A percentile compares a stretch with the other conserved stretches of the same genome.
Evolutionary conservation across 2,888 invertebrate genomes (phyloP).

Genomic region (Diarsia brunnea): DNA sequence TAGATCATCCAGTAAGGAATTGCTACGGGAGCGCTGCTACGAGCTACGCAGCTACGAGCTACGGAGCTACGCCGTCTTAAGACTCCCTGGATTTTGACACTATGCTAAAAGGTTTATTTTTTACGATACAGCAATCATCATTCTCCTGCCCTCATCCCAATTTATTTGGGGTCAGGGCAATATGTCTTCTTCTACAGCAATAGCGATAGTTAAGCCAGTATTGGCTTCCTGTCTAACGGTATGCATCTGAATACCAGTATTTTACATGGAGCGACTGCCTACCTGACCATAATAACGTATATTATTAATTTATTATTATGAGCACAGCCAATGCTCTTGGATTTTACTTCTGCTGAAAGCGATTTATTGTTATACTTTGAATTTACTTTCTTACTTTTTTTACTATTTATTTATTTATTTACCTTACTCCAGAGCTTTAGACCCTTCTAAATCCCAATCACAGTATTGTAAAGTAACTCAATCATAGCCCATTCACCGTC

Average conservation of each 20-base stretch:
- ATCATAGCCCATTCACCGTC: slow-evolving; percentile 60
- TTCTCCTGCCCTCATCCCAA: too few species aligned
- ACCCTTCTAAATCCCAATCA: slow-evolving; percentile 28
- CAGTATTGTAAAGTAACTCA: slow-evolving; percentile 57
- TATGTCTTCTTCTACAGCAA: too few species aligned
- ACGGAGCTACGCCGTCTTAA: slow-evolving; percentile 7
- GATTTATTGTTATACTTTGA: neutral
- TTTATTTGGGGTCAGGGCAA: too few species aligned
- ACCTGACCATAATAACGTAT: neutral
- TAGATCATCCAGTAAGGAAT: neutral
- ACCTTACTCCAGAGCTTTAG: slow-evolving; percentile 5
- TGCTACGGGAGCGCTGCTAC: slow-evolving; percentile 23
- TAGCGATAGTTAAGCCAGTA: too few species aligned
- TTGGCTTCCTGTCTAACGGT: too few species aligned
- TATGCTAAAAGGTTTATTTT: too few species aligned
- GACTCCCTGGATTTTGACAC: neutral
- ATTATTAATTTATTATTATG: neutral
- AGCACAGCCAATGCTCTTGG: neutral
- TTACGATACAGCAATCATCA: too few species aligned
- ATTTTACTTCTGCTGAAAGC: neutral
- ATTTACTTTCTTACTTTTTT: too few species aligned
- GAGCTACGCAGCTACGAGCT: slow-evolving; percentile 23
- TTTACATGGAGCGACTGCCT: too few species aligned
- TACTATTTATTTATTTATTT: too few species aligned
- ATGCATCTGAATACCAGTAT: too few species aligned